Base-by-base conservation (phyloP, 2,113 vertebrate genomes). In the Nothoprocta pentlandii region DNA sequence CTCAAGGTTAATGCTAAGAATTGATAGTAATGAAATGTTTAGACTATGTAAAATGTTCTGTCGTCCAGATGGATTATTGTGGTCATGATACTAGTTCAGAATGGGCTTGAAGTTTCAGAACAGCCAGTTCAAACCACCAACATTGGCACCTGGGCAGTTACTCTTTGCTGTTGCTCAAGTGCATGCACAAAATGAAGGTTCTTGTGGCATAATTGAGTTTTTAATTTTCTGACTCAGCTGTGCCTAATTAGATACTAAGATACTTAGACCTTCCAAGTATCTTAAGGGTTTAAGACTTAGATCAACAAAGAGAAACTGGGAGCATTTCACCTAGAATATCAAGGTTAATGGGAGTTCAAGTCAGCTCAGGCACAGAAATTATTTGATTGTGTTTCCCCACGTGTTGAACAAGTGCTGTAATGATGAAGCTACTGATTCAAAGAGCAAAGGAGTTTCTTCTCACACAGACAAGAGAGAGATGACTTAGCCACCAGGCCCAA, bases 401-500 rank as follows among this genome's bases (percentile, higher is more conserved):
- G 12, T 46, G 30, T 51, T 85, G 47, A 64, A 14, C 34, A 25
- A 71, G 21, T 44, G 46, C 56, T 81, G 16, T 56, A 54, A 32
- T 6, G 46, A 9, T 21, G 49, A 4, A 1, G 0, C 10, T 81
- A 42, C 19, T 20, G 44, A 15, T 16, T 74, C 39, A 67, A 88
- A 42, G n/a, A 85, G 64, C 4, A 34, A 17, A 7, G 44, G 80
- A 5, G 4, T 70, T 85, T 61, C 25, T 42, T 87, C 30, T 58
- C 9, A 1, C 13, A 14, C 0, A 0, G 28, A 10, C 62, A 53
- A 84, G 46, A 16, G 91, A 42, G 28, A 71, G 53, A 47, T 79
- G n/a, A 25, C 1, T 1, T 21, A 59, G 32, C 41, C 13, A 10
- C 26, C 5, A 1, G 0, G 12, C 7, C 67, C 36, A 62, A 77